phyloP scores from a whole-genome alignment of 2,797 vertebrate genomes.

The Oreortyx pictus region DNA sequence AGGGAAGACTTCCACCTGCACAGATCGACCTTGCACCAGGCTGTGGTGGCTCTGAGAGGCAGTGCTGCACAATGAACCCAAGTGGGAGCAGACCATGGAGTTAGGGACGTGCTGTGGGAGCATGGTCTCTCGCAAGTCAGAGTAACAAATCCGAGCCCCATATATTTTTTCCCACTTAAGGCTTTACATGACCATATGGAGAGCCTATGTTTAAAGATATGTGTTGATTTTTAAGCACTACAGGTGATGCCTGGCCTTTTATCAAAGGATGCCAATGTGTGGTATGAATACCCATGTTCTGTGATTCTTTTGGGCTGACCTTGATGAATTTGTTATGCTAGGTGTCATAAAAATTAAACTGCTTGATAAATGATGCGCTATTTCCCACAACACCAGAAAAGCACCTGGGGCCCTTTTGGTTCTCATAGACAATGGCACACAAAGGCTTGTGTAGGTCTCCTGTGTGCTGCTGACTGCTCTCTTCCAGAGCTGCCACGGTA shows the following conservation, averaged over 20 bases:
- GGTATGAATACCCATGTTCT: background rate
- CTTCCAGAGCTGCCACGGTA: background rate
- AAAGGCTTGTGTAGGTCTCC: background rate
- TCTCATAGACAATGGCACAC: background rate
- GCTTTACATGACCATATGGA: background rate
- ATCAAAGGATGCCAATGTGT: background rate
- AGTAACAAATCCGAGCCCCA: background rate
- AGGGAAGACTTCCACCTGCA: background rate
- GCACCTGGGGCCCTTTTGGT: constrained; percentile 16
- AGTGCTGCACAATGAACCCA: accelerated
- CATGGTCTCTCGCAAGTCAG: accelerated
- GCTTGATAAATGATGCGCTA: background rate
- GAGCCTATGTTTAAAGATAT: background rate
- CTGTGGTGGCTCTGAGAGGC: background rate
- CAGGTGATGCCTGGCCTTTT: background rate
- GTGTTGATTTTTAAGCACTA: background rate
- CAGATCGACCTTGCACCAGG: background rate
- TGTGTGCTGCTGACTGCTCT: constrained; percentile 17
- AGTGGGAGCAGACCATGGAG: background rate
- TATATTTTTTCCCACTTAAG: background rate
- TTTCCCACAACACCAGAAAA: background rate
- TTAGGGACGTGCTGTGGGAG: accelerated
- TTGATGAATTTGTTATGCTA: constrained; percentile 22
- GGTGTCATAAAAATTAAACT: constrained; percentile 37
- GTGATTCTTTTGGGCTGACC: constrained; percentile 11